Conservation (phyloP, 2,888 invertebrate genomes). For the Acronicta alni region DNA sequence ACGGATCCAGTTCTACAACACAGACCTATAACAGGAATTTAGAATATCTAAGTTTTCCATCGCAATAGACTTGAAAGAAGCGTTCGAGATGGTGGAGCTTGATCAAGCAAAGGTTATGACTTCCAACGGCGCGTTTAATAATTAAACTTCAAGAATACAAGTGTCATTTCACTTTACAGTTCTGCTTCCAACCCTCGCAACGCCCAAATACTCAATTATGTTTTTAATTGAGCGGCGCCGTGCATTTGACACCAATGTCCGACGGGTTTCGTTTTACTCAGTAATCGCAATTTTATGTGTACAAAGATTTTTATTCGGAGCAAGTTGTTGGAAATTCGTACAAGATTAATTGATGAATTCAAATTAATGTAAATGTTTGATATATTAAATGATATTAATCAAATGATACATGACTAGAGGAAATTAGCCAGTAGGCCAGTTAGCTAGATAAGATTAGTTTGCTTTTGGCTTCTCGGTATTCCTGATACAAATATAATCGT, state of each 20-base stretch:
- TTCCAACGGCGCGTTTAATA: conserved; percentile 38
- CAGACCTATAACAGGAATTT: no score
- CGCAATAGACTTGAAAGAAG: conserved; percentile 1
- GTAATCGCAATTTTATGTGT: conserved; percentile 57
- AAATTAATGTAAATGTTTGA: background rate
- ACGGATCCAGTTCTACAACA: no score
- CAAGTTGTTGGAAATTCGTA: conserved; percentile 16
- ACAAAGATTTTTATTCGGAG: conserved; percentile 44
- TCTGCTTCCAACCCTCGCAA: conserved; percentile 27
- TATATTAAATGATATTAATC: conserved; percentile 3
- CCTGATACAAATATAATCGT: background rate
- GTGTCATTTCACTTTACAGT: conserved; percentile 55
- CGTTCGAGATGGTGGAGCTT: conserved; percentile 15
- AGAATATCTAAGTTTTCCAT: no score
- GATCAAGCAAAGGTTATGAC: conserved; percentile 17
- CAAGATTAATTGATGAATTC: conserved; percentile 24
- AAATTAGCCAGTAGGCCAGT: background rate
- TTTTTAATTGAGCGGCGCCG: conserved; percentile 81
- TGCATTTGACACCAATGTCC: conserved; percentile 78
- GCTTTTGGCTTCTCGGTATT: conserved; percentile 1
- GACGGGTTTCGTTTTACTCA: conserved; percentile 48
- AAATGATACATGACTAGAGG: background rate
- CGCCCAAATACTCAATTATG: conserved; percentile 79
- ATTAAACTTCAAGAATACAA: conserved; percentile 61
- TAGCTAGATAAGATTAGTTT: conserved; percentile 10